Base-by-base conservation (phyloP, 2,888 invertebrate species). In the Chrysolina americana region DNA sequence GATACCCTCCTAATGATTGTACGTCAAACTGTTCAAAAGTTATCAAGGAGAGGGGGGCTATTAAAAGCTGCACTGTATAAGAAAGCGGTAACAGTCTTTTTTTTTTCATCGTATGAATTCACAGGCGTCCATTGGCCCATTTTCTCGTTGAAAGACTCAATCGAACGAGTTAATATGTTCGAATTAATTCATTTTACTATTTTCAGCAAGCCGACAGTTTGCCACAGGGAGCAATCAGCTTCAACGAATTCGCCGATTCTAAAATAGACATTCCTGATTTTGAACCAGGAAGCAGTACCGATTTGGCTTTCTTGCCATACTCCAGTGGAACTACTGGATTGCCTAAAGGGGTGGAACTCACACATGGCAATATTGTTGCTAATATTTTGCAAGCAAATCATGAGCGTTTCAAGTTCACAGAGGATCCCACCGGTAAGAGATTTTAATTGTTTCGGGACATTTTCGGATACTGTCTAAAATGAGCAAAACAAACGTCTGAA, bases 281-380 rank as follows among this genome's bases (percentile, higher is more conserved):
- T 73, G 62, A 73, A 56, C 85, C 87, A 59, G 80, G 89, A 28
- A 88, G 85, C 65, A 85, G 89, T 15, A 85, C 89, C 15, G 94
- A 94, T 79, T 85, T 93, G 5, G 91, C 91, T 0, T 87, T 94
- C 44, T 88, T 96, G 83, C 96, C 95, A 0, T 96, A 94, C 86
- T 96, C 96, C 2, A 96, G 95, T 85, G 95, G 95, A 0, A 96
- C 96, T 0, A 96, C 96, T 0, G 96, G 96, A 0, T 76, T 93
- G 69, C 93, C 94, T 0, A 95, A 95, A 88, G 94, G 94, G 1
- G 94, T 95, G 0, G 90, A 92, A 81, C 88, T 94, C 1, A 90
- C 92, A 0, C 92, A 93, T 84, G 47, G 28, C 11, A 81, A 80
- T 47, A 76, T 76, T 36, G 69, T 81, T 23, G 63, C 81, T 15